Conservation (phyloP, 2,888 invertebrate species). For the Polyommatus icarus region DNA sequence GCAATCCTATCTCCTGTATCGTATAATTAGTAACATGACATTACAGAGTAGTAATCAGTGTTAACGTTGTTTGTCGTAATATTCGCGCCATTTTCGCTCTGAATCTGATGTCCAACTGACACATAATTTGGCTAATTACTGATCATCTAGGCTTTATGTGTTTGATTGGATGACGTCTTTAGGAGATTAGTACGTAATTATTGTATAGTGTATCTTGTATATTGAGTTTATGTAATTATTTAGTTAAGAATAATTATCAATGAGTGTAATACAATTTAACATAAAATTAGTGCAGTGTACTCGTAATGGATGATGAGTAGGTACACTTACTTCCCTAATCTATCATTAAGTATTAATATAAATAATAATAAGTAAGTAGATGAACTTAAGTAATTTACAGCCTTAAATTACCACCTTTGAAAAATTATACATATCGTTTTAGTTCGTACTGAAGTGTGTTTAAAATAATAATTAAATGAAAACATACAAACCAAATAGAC, state of each 20-base stretch:
- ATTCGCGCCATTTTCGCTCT: slow-evolving; percentile 1
- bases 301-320: neutral
- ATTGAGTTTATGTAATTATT: neutral
- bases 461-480: neutral
- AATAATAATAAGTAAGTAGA: neutral
- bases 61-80: neutral
- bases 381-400: neutral
- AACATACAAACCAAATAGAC: neutral
- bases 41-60: too few species aligned
- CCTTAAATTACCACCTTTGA: neutral
- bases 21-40: too few species aligned
- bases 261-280: neutral
- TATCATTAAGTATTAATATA: neutral
- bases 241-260: neutral
- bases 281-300: neutral
- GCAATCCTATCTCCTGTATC: too few species aligned
- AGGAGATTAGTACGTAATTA: neutral
- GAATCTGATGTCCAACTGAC: neutral
- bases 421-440: too few species aligned
- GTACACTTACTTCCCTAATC: neutral
- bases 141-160: slow-evolving; percentile 7
- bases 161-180: neutral
- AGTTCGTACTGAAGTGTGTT: neutral
- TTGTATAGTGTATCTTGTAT: neutral
- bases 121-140: slow-evolving; percentile 9